Evolutionary conservation across 1,140 invertebrate species (phyloP).

Genomic region (Ladona fulva): DNA sequence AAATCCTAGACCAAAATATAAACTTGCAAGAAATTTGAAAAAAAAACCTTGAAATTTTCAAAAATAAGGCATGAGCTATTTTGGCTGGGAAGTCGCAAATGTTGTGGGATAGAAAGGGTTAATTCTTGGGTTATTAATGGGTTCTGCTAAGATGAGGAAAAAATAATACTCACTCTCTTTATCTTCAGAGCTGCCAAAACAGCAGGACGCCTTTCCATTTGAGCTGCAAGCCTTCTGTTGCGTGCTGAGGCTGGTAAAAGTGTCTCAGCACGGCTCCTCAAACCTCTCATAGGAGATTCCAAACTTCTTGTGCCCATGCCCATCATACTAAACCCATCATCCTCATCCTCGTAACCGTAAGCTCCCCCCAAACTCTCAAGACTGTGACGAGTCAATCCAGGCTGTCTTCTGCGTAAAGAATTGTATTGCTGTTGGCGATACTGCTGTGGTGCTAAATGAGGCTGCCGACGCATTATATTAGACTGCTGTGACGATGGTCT

Average conservation of each 20-base stretch:
- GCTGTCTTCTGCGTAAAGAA: neutral
- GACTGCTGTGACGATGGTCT: neutral
- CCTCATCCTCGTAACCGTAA: neutral
- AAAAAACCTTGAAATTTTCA: too few species aligned
- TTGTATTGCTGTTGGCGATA: neutral
- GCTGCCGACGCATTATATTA: neutral
- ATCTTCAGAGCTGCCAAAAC: constrained; percentile 38
- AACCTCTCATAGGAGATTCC: neutral
- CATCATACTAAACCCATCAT: neutral
- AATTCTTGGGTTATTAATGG: too few species aligned
- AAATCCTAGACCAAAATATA: too few species aligned
- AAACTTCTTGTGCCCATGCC: neutral
- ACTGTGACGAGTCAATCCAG: neutral
- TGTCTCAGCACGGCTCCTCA: constrained; percentile 21
- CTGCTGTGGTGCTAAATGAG: neutral
- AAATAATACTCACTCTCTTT: constrained; percentile 30
- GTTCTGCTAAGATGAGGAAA: too few species aligned
- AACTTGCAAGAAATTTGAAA: too few species aligned
- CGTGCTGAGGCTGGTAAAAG: constrained; percentile 30
- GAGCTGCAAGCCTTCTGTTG: constrained; percentile 40
- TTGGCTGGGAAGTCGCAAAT: too few species aligned
- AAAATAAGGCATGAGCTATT: too few species aligned
- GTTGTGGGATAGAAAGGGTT: too few species aligned
- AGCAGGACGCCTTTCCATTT: constrained; percentile 42
- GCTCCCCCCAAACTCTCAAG: neutral